Evolutionary conservation across 2,888 invertebrate genomes (phyloP).

Genomic region (Ptychoptera contaminata): DNA sequence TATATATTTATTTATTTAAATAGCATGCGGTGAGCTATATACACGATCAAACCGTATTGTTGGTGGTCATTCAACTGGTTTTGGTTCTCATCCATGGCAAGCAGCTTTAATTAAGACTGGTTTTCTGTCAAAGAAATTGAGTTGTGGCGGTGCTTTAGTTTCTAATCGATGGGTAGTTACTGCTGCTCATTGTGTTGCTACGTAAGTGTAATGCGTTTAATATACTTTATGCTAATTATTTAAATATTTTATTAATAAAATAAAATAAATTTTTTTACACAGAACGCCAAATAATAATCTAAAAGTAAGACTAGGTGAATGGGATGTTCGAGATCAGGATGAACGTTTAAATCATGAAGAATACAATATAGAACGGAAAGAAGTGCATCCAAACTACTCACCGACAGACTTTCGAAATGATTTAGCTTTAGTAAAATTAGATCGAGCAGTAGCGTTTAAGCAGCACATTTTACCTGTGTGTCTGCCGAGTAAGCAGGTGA

Average conservation of each 20-base stretch:
- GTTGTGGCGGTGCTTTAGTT: conserved; percentile 80
- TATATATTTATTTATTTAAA: conserved; percentile 19
- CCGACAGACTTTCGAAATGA: conserved; percentile 85
- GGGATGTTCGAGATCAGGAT: conserved; percentile 76
- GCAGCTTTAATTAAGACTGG: conserved; percentile 84
- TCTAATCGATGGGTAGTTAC: conserved; percentile 87
- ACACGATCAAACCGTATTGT: conserved; percentile 80
- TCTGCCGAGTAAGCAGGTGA: conserved; percentile 60
- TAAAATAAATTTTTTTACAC: conserved; percentile 16
- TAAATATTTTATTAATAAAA: conserved; percentile 4
- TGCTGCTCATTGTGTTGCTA: conserved; percentile 82
- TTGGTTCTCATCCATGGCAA: conserved; percentile 90
- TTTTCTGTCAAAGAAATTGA: conserved; percentile 75
- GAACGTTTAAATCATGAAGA: conserved; percentile 78
- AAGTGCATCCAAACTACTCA: conserved; percentile 81
- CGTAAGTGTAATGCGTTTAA: conserved; percentile 42
- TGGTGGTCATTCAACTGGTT: conserved; percentile 78
- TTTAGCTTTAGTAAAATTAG: conserved; percentile 66
- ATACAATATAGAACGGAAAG: conserved; percentile 73
- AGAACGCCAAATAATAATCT: conserved; percentile 80
- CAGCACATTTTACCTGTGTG: conserved; percentile 90
- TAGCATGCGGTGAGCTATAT: conserved; percentile 83
- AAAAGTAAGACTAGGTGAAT: conserved; percentile 78
- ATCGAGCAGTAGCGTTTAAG: conserved; percentile 68
- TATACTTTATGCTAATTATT: conserved; percentile 1